Evolutionary conservation across 2,797 vertebrate genomes (phyloP), one percentile per base, ranked within the genome.

Genomic region (Coregonus ussuriensis): DNA sequence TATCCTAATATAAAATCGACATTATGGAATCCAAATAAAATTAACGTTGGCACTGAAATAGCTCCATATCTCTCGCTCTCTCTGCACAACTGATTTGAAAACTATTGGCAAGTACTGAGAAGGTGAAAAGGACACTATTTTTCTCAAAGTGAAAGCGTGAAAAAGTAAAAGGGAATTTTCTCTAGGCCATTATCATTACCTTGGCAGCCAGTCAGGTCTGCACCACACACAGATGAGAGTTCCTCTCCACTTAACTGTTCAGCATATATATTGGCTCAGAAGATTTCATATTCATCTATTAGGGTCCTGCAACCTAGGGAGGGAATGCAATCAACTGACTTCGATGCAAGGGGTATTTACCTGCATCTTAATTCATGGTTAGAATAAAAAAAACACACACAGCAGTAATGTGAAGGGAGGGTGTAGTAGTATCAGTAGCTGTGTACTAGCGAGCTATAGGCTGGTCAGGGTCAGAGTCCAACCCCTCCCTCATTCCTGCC

Each of bases 241-340:
- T 87, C 84, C 84, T 89, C 83, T 74, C 82, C 85, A 89, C 84
- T 89, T 89, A 89, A 87, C 87, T 90, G 86, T 83, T 89, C 83
- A 87, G 90, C 88, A 91, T 90, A 90, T 92, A 91, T 92, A 93
- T 92, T 90, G 89, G 88, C 89, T 88, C 74, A 87, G 83, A 91
- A 90, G 84, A 91, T 91, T 92, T 92, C 87, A 91, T 91, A 92
- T 91, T 89, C 88, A 88, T 87, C 86, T 84, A 92, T 88, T 90
- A 89, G 82, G 84, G 84, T 81, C 74, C 72, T 77, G 81, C 85
- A 82, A 90, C 89, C 86, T 75, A 85, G 86, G 86, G 87, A 90
- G 75, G 59, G 66, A 88, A 90, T 82, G 90, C 87, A 93, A 93
- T 94, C 92, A 93, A 85, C 79, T 78, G 79, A 71, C 80, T 87